Conservation (phyloP, 2,797 vertebrate species). For the Aulostomus chinensis region DNA sequence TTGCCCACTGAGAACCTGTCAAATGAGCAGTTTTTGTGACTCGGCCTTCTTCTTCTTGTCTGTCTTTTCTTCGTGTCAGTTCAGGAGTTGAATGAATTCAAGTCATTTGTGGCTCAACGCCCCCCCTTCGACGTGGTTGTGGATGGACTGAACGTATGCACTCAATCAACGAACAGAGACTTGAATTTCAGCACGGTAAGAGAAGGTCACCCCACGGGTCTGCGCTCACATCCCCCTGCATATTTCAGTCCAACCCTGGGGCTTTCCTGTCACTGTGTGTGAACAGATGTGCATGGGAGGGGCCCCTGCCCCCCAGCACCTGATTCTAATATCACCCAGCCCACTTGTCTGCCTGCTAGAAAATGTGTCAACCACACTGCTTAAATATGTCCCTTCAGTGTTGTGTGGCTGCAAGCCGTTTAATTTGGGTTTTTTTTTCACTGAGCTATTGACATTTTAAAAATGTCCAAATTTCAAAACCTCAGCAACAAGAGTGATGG, state of each 20-base stretch:
- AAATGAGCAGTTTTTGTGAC: too few relatives aligned
- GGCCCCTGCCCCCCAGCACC: conserved; percentile 23
- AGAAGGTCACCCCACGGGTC: conserved; percentile 8
- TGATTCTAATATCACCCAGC: conserved; percentile 39
- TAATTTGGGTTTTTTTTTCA: too few relatives aligned
- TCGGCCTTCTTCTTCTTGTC: background rate
- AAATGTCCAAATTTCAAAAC: too few relatives aligned
- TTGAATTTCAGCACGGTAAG: conserved; percentile 85
- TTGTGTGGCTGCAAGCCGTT: conserved; percentile 2
- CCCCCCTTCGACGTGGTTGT: conserved; percentile 90
- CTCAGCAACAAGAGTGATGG: too few relatives aligned
- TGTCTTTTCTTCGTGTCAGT: conserved; percentile 9
- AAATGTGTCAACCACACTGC: background rate
- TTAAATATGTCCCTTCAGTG: conserved; percentile 1
- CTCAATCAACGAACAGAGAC: conserved; percentile 71
- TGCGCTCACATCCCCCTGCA: background rate
- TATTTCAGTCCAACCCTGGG: conserved; percentile 28
- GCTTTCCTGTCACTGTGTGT: conserved; percentile 48
- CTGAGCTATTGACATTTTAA: too few relatives aligned
- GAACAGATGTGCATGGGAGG: conserved; percentile 16
- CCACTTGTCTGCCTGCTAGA: conserved; percentile 37
- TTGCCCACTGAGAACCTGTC: too few relatives aligned
- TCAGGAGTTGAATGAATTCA: conserved; percentile 86
- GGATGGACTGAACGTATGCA: conserved; percentile 93
- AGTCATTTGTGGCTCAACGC: conserved; percentile 82